A percentile compares a stretch with the other conserved stretches of the same genome.
phyloP scores from a whole-genome alignment of 1,140 invertebrate species.

The Drosophila suzukii region DNA sequence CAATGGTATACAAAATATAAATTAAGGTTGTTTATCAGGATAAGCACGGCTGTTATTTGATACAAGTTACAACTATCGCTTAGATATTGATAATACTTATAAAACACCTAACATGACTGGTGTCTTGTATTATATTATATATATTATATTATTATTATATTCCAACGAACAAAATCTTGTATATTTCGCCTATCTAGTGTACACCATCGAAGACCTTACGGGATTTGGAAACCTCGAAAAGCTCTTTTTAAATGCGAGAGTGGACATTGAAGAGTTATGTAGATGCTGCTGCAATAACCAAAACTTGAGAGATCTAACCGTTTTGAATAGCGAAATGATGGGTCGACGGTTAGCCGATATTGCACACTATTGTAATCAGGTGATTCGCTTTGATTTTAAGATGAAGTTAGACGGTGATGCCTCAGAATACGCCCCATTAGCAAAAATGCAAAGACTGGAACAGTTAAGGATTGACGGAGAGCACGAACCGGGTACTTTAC shows the following conservation, averaged over 20 bases:
- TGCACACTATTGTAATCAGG: background rate
- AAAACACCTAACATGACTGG: too few relatives aligned
- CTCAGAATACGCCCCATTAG: constrained; percentile 5
- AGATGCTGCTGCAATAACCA: background rate
- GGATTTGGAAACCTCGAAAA: constrained; percentile 5
- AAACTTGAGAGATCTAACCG: background rate
- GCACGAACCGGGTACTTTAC: constrained; percentile 1
- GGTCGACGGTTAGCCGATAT: constrained; percentile 6
- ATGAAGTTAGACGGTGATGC: constrained; percentile 7
- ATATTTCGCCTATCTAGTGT: background rate
- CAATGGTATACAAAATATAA: constrained; percentile 2
- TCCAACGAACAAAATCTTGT: too few relatives aligned
- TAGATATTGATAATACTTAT: too few relatives aligned
- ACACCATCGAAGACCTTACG: constrained; percentile 1
- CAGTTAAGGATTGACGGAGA: background rate
- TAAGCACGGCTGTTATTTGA: too few relatives aligned
- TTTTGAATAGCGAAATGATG: background rate
- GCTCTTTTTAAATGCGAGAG: background rate
- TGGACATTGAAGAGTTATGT: constrained; percentile 5
- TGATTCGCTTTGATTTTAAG: background rate
- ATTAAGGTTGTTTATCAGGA: too few relatives aligned
- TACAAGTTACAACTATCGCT: too few relatives aligned
- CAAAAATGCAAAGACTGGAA: background rate
- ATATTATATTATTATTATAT: too few relatives aligned
- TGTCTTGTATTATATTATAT: too few relatives aligned